Conservation (phyloP, 1,140 invertebrate species). For the Drosophila kohkoa region DNA sequence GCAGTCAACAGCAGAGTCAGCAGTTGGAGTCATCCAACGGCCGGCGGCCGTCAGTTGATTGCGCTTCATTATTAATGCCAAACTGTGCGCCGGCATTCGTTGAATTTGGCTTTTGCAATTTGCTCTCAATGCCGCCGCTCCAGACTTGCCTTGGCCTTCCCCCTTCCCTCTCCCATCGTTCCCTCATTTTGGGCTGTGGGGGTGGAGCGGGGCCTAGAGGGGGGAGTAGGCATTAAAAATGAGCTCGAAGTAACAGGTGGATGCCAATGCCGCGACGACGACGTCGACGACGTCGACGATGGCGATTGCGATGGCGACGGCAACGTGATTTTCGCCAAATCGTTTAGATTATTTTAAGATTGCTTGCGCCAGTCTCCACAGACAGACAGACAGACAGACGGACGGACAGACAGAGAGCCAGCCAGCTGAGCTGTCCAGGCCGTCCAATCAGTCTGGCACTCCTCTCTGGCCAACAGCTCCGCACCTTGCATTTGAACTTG, state of each 20-base stretch:
- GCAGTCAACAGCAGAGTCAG: constrained; percentile 19
- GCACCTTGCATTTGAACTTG: constrained; percentile 83
- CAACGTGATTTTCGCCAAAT: constrained; percentile 82
- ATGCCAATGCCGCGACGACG: constrained; percentile 59
- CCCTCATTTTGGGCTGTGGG: neutral
- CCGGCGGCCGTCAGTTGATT: constrained; percentile 73
- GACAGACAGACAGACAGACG: neutral
- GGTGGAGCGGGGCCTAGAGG: neutral
- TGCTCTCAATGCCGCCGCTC: constrained; percentile 74
- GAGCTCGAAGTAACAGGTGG: constrained; percentile 80
- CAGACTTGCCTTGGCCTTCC: constrained; percentile 35
- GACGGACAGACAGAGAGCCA: neutral
- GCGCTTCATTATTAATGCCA: constrained; percentile 82
- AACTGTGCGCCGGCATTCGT: constrained; percentile 80
- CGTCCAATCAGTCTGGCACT: constrained; percentile 39
- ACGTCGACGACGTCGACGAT: constrained; percentile 38
- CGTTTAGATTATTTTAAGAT: constrained; percentile 83
- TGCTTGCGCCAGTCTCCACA: constrained; percentile 68
- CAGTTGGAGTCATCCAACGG: constrained; percentile 40
- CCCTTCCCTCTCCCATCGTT: neutral
- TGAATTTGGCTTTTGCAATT: constrained; percentile 82
- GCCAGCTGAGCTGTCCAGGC: constrained; percentile 28
- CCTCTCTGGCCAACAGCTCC: constrained; percentile 37
- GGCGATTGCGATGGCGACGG: constrained; percentile 55
- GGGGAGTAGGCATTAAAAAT: constrained; percentile 71